Evolutionary conservation across 2,888 invertebrate genomes (phyloP).

Genomic region (Endotricha flammealis): DNA sequence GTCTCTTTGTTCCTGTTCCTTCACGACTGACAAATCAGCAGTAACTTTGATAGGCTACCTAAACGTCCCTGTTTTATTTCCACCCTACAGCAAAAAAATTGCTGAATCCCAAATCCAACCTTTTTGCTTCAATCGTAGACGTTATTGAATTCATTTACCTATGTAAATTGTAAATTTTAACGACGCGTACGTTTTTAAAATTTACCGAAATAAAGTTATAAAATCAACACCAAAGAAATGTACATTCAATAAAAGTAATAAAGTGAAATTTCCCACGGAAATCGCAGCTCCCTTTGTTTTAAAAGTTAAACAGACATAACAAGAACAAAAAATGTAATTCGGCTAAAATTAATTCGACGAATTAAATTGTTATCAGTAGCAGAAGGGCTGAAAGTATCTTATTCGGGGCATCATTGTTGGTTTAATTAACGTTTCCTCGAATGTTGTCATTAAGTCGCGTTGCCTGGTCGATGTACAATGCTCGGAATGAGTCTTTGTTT

Average conservation of each 20-base stretch:
- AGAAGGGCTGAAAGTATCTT: slow-evolving; percentile 44
- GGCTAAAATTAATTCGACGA: slow-evolving; percentile 24
- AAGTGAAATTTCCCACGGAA: neutral
- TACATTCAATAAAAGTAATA: no score
- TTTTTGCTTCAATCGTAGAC: no score
- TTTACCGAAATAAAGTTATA: no score
- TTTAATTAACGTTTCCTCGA: slow-evolving; percentile 71
- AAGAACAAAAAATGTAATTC: slow-evolving; percentile 11
- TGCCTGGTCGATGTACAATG: slow-evolving; percentile 50
- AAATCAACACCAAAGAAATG: no score
- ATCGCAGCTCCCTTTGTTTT: neutral
- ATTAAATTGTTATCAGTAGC: slow-evolving; percentile 32
- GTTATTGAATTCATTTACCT: no score
- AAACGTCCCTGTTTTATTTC: neutral
- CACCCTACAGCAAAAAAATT: no score
- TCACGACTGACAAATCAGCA: slow-evolving; percentile 3
- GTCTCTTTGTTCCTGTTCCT: slow-evolving; percentile 12
- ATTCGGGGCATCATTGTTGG: slow-evolving; percentile 51
- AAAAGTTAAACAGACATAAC: slow-evolving; percentile 1
- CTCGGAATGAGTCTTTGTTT: slow-evolving; percentile 53
- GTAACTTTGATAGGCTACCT: neutral
- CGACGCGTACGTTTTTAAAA: no score
- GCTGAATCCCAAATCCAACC: no score
- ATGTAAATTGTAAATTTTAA: no score
- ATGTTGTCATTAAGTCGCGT: slow-evolving; percentile 67